Conservation (phyloP, 2,113 vertebrate genomes). For the Noctilio leporinus region DNA sequence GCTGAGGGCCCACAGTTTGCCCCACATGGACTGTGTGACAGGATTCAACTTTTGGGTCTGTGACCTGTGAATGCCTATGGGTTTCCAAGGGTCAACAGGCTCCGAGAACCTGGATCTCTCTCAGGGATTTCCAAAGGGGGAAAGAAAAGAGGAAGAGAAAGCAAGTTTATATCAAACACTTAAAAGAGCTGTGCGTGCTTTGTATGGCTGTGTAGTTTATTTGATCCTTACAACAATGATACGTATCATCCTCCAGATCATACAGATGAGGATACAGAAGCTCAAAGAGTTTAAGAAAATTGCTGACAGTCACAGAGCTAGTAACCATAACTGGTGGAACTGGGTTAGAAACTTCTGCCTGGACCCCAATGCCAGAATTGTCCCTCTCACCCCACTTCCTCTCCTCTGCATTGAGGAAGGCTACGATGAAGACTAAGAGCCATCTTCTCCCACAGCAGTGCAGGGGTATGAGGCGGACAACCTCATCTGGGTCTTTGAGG, state of each 20-base stretch:
- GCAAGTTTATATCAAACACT: not conserved
- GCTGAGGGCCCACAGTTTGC: not conserved
- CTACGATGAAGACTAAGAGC: not conserved
- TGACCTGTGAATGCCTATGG: not conserved
- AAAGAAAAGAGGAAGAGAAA: not conserved
- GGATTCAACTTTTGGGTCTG: not conserved
- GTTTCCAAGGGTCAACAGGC: not conserved
- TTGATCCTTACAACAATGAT: not conserved
- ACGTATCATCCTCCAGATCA: not conserved
- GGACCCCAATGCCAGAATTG: not conserved
- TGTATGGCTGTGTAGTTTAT: not conserved
- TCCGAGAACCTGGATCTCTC: not conserved
- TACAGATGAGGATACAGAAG: not conserved
- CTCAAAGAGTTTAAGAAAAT: not conserved
- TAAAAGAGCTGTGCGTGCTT: not conserved
- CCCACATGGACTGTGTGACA: too few relatives aligned
- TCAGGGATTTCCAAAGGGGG: not conserved
- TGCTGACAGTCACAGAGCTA: not conserved
- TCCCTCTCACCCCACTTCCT: not conserved
- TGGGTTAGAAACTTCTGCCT: not conserved
- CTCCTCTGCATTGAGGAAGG: not conserved
- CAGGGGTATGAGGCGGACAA: not conserved
- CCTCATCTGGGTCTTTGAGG: not conserved
- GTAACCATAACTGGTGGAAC: not conserved
- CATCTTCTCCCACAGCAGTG: not conserved